A percentile compares a stretch with the other conserved stretches of the same genome.
Conservation (phyloP, 2,113 vertebrate species). For the Aix galericulata region DNA sequence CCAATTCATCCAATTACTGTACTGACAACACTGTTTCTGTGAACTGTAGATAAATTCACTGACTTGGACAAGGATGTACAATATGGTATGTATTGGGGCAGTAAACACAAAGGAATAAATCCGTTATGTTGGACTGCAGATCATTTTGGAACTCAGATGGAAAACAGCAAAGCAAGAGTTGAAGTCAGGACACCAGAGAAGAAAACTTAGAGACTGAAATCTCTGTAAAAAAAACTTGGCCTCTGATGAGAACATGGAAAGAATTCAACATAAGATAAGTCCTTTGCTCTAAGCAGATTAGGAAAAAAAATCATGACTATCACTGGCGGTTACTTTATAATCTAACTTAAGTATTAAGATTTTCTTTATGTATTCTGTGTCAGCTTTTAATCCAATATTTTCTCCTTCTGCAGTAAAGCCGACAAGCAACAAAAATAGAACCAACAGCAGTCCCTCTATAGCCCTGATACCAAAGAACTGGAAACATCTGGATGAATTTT, state of each 20-base stretch:
- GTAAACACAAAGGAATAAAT: constrained; percentile 49
- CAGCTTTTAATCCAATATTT: constrained; percentile 17
- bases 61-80: constrained; percentile 50
- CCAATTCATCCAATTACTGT: constrained; percentile 50
- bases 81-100: constrained; percentile 44
- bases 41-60: constrained; percentile 45
- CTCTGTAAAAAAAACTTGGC: constrained; percentile 42
- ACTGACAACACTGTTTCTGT: constrained; percentile 54
- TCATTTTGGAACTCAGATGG: constrained; percentile 34
- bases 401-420: not conserved
- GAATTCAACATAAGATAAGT: constrained; percentile 57
- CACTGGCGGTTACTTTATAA: not conserved
- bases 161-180: constrained; percentile 63
- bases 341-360: not conserved
- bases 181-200: constrained; percentile 63
- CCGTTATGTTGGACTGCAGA: constrained; percentile 23
- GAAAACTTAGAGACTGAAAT: constrained; percentile 24
- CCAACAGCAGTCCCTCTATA: not conserved
- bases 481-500: constrained; percentile 54
- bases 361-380: constrained; percentile 12
- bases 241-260: constrained; percentile 52
- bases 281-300: constrained; percentile 47
- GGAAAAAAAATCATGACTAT: constrained; percentile 15
- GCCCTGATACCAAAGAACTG: constrained; percentile 33
- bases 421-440: constrained; percentile 36